Evolutionary conservation across 2,797 vertebrate species (phyloP).

Genomic region (Rhyacichthys aspro): DNA sequence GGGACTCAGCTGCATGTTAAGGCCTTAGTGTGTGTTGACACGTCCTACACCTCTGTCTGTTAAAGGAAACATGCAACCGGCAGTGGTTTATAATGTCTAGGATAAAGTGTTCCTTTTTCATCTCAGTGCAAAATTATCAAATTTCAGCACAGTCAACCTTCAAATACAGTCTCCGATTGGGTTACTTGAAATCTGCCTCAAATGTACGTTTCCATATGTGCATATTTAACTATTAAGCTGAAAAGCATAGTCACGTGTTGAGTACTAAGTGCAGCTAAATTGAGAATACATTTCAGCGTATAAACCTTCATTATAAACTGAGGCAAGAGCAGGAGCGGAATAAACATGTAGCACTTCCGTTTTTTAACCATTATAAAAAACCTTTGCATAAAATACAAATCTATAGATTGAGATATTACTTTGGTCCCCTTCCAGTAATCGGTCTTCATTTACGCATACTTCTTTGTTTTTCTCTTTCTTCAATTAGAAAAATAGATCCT

Average conservation of each 20-base stretch:
- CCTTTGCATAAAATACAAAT: constrained; percentile 77
- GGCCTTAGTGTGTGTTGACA: constrained; percentile 70
- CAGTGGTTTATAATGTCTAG: constrained; percentile 50
- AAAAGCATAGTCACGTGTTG: constrained; percentile 50
- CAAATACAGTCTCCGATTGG: constrained; percentile 36
- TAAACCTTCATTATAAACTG: constrained; percentile 66
- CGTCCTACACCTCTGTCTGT: constrained; percentile 24
- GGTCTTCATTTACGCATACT: constrained; percentile 62
- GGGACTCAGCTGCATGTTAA: constrained; percentile 67
- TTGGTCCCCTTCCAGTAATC: constrained; percentile 80
- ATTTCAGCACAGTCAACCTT: constrained; percentile 65
- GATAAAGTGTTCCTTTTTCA: constrained; percentile 22
- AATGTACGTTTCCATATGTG: constrained; percentile 32
- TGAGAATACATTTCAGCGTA: constrained; percentile 68
- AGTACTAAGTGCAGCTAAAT: constrained; percentile 65
- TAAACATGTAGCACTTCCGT: constrained; percentile 72
- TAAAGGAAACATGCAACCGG: constrained; percentile 41
- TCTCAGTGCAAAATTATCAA: constrained; percentile 71
- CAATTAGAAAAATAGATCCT: constrained; percentile 85
- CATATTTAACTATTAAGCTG: constrained; percentile 48
- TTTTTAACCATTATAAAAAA: constrained; percentile 77
- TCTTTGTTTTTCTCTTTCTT: constrained; percentile 61
- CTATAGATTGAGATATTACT: constrained; percentile 71
- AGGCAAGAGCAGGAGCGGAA: constrained; percentile 63
- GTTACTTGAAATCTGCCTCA: constrained; percentile 27